These are phyloP conservation scores for Tachypleus tridentatus DNA, from an alignment of 1,140 invertebrate species.

Conservation along the genomic window DNA sequence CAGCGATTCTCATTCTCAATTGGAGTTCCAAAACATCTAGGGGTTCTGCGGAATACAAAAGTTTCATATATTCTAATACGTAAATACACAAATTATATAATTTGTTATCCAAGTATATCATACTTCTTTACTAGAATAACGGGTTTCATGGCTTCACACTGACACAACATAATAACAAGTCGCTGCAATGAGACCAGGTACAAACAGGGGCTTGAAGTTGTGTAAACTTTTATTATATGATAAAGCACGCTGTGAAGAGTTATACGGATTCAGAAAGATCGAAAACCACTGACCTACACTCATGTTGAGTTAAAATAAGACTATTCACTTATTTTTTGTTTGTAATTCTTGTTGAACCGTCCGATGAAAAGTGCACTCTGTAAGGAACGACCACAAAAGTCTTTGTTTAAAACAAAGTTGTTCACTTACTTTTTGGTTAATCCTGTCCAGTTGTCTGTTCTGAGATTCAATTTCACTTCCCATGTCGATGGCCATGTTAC, in stretches of 20 bases:
- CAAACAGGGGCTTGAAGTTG: no score
- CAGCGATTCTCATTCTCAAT: no score
- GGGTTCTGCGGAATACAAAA: no score
- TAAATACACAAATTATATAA: no score
- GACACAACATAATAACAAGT: no score
- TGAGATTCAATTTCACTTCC: constrained; percentile 94
- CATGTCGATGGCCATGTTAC: constrained; percentile 99
- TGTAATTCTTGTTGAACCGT: background rate
- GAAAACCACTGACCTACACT: background rate
- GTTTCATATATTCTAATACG: no score
- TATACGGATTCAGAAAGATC: background rate
- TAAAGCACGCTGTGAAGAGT: constrained; percentile 3
- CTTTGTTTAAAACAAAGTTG: background rate
- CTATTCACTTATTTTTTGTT: background rate
- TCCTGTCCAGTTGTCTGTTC: constrained; percentile 91
- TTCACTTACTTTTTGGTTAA: constrained; percentile 81
- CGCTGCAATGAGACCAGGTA: no score
- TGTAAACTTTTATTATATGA: background rate
- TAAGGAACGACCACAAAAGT: background rate
- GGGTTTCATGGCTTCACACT: no score
- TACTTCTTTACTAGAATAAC: no score
- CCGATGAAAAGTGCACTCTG: no score
- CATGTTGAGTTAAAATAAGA: constrained; percentile 3
- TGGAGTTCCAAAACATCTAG: no score
- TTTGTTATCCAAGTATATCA: no score